Conservation (phyloP, 2,888 invertebrate species). For the Lasioglossum vierecki region DNA sequence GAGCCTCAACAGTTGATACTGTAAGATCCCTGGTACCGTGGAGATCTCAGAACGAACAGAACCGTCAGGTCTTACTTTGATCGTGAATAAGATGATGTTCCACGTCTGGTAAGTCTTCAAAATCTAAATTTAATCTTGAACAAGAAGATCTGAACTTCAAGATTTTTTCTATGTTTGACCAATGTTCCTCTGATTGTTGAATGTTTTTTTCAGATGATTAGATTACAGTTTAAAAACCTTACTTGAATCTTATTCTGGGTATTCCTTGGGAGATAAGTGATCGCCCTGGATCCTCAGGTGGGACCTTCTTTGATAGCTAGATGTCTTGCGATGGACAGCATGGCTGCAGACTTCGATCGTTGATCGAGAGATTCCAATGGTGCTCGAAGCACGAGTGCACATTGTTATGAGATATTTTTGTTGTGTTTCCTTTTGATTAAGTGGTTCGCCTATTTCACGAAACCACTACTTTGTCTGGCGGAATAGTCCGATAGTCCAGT, state of each 20-base stretch:
- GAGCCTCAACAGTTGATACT: background rate
- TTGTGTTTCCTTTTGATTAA: background rate
- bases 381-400: background rate
- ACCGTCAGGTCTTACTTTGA: background rate
- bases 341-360: background rate
- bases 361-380: background rate
- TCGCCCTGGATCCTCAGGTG: slow-evolving; percentile 3
- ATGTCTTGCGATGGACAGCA: background rate
- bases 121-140: background rate
- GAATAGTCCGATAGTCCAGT: background rate
- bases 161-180: background rate
- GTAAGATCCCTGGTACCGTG: background rate
- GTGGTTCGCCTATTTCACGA: background rate
- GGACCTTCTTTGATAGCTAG: slow-evolving; percentile 20
- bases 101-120: background rate
- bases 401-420: background rate
- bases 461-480: background rate
- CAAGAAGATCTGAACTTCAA: background rate
- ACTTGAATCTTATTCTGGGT: slow-evolving; percentile 23
- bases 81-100: background rate
- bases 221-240: background rate
- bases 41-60: background rate
- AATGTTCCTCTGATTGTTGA: background rate
- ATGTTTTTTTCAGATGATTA: background rate
- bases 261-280: background rate